Base-by-base conservation (phyloP, 2,888 invertebrate species). In the Crocallis elinguaria region DNA sequence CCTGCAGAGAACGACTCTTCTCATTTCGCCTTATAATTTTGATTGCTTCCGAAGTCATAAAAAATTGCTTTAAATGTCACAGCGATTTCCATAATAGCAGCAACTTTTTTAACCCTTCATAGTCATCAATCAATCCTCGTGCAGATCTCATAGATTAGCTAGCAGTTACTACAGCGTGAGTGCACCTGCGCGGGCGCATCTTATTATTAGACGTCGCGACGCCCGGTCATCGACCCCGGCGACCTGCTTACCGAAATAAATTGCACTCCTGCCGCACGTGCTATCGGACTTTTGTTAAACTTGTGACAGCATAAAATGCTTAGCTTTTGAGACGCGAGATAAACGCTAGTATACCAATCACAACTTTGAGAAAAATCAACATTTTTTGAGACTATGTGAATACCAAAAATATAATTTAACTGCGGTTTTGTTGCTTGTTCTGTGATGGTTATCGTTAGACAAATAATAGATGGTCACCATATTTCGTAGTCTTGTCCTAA, bases 211-310 rank as follows among this genome's bases (percentile, higher is more conserved):
- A 75, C 86, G 85, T 84, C 88, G 88, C 87, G 87, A 82, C 88
- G 86, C 79, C 66, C 75, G 88, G 86, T 51, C 88, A 75, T 81
- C 76, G 87, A 86, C 83, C 86, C 79, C 82, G 59, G 62, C 88
- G 89, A 89, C 90, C 90, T 82, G 84, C 82, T 88, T 89, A 85
- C 88, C 84, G 81, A 89, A 88, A 89, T 89, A 89, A 77, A 76
- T 75, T 75, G 77, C 51, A 58, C 61, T 60, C 60, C 49, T 73
- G 74, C n/a, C 71, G 73, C 83, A 80, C 82, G 79, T 76, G 82
- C 80, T 72, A 68, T 67, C 56, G 49, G 63, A 63, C 70, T 70
- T 73, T 71, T 75, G 75, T 71, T 66, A 66, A 62, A 65, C 55
- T 48, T 39, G 33, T 38, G 42, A 38, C 39, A 12, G 46, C 33